Conservation (phyloP, 2,113 vertebrate genomes). For the Carlito syrichta region DNA sequence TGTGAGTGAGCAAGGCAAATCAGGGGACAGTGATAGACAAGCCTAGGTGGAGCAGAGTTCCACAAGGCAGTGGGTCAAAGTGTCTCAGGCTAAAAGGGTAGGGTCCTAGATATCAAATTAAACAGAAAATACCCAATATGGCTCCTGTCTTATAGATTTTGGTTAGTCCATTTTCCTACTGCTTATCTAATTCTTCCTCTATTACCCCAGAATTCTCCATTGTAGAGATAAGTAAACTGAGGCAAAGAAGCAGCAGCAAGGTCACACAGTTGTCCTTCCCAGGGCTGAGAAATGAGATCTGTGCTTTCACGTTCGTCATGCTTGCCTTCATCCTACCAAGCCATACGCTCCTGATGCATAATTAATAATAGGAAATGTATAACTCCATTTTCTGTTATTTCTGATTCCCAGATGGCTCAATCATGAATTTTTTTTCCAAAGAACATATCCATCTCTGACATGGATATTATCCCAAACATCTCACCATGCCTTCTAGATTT, state of each 20-base stretch:
- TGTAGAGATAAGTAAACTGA: not conserved
- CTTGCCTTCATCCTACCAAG: not conserved
- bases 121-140: not conserved
- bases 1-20: rapidly evolving
- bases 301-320: not conserved
- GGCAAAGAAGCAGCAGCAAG: rapidly evolving
- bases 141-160: rapidly evolving
- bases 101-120: rapidly evolving
- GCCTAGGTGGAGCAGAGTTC: not conserved
- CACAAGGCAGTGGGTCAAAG: rapidly evolving
- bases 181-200: rapidly evolving
- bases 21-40: rapidly evolving
- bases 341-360: slow-evolving; percentile 31
- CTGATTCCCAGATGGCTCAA: slow-evolving; percentile 35
- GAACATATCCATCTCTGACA: not conserved
- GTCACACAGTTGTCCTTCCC: not conserved
- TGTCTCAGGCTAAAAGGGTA: too few relatives aligned
- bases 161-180: rapidly evolving
- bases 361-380: slow-evolving; percentile 36
- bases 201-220: not conserved
- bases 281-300: not conserved
- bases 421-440: slow-evolving; percentile 30
- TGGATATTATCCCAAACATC: not conserved
- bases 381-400: slow-evolving; percentile 7
- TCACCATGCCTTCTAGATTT: not conserved